These are phyloP conservation scores for Anastrepha ludens DNA, from an alignment of 1,140 invertebrate species.

Conservation along the genomic window DNA sequence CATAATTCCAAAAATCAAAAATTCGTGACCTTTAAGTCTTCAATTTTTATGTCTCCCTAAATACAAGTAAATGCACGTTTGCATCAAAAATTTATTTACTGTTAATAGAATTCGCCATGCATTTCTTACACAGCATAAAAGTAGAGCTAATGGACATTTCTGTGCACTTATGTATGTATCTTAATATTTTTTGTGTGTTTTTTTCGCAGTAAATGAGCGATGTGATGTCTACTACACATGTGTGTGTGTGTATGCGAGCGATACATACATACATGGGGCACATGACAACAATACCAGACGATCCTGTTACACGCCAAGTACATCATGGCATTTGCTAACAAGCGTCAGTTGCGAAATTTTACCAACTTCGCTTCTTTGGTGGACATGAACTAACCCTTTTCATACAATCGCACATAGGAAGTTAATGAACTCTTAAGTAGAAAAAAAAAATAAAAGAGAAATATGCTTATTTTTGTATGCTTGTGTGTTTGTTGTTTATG, in stretches of 20 bases:
- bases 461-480: neutral
- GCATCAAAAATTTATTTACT: no score
- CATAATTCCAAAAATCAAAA: no score
- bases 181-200: no score
- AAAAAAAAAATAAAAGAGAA: neutral
- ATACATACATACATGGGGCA: neutral
- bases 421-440: neutral
- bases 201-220: no score
- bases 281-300: slow-evolving; percentile 29
- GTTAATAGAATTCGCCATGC: no score
- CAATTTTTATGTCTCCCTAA: no score
- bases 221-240: no score
- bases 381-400: slow-evolving; percentile 13
- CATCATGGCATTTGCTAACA: neutral
- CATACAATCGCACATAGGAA: neutral
- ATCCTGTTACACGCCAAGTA: neutral
- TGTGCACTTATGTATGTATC: no score
- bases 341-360: slow-evolving; percentile 28
- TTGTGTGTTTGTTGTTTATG: neutral
- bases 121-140: no score
- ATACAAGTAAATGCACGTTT: no score
- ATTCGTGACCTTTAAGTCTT: no score
- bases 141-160: no score
- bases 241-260: neutral
- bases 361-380: neutral